Base-by-base conservation (phyloP, 2,113 vertebrate species). In the Tachysurus vachellii region DNA sequence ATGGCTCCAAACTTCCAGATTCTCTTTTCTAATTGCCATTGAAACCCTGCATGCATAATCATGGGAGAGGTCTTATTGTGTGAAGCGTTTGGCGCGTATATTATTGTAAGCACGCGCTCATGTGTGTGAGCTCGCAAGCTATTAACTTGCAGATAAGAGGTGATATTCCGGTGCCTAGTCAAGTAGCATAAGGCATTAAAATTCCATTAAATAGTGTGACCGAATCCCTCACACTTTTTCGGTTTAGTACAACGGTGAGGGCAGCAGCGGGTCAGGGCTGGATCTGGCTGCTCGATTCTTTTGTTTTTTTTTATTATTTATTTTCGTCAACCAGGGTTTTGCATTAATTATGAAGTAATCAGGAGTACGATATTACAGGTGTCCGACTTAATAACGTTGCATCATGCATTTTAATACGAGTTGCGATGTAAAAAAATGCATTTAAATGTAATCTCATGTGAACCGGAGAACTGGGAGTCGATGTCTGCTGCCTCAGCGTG, bases 401-500 rank as follows among this genome's bases (percentile, higher is more conserved):
- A 31, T 31, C 44, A 31, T 82, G 68, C 36, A 57, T 62, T 64
- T 59, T 47, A 31, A 81, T 66, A 28, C 44, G 12, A 57, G 79
- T 26, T 36, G 54, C n/a, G 73, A 84, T 54, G 57, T 87, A 76
- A 76, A 71, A 83, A 83, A 16, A 66, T 42, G 54, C 11, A 80
- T 44, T 76, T 26, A 76, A 83, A 73, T 62, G 85, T 71, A 59
- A 83, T 83, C 86, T n/a, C 80, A n/a, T 26, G 57, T 83, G 80
- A 83, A 53, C 80, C 21, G 21, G 4, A 71, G 53, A 68, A 26
- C 53, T 70, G 19, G 44, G 79, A 50, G 79, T 59, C 54, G n/a
- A 76, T 44, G 50, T 77, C 56, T 77, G 80, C 86, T 87, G 44
- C 57, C 80, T 87, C 86, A 87, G 86, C 86, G 4, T 36, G 56